Base-by-base conservation (phyloP, 2,113 vertebrate species). In the Mesoclemmys tuberculata region DNA sequence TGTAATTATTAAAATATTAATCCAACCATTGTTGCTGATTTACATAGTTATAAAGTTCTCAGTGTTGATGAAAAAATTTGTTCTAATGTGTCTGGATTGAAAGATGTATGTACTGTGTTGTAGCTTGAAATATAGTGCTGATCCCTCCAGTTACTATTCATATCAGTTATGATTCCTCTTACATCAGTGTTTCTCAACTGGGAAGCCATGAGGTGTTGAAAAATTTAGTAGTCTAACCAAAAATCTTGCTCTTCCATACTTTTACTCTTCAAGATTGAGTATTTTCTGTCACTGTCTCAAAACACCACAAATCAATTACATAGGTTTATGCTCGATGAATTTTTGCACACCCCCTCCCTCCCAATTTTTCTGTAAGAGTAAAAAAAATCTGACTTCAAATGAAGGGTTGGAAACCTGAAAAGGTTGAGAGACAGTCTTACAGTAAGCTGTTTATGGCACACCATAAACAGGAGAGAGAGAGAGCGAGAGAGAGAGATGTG, bases 1-100 rank as follows among this genome's bases (percentile, higher is more conserved):
- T 98, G 98, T 98, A 98, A 98, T 98, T 98, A 98, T 98, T 98
- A 98, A 98, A 98, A 89, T 98, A 97, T 98, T 98, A 98, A 98
- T 97, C 97, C 96, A 97, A 97, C 85, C 82, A 92, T 49, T 94
- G 84, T 94, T 96, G 93, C 95, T 97, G 92, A 96, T 94, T 97
- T 97, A 92, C 94, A 96, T 95, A 97, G 95, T 86, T 97, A 98
- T 94, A 95, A 98, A 98, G 85, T 78, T 97, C 84, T 94, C 86
- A 87, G 74, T 95, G 89, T 93, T 94, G 92, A 52, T 94, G 89
- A 89, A 93, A 94, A 91, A 85, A 77, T 0, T 19, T 89, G 41
- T 79, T 88, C 71, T 97, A 3, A 92, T 92, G 85, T 96, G 68
- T 95, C 90, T 94, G 44, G 4, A 49, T 80, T 90, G 51, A 85